Percentiles rank a stretch among this genome's conserved stretches.
phyloP scores from a whole-genome alignment of 2,113 vertebrate species.

The Corythoichthys intestinalis region DNA sequence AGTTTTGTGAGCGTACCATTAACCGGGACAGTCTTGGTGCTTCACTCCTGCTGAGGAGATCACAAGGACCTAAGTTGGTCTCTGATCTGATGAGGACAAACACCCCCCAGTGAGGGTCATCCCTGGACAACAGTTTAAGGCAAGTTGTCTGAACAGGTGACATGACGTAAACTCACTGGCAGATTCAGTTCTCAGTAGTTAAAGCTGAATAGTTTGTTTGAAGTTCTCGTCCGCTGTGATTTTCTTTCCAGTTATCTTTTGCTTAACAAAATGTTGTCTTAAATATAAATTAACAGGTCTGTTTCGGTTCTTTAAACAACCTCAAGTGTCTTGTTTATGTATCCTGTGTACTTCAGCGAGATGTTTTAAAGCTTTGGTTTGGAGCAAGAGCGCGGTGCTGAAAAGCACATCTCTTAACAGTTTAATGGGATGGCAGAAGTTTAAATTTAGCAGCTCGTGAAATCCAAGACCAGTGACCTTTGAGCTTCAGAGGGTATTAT shows the following conservation, averaged over 20 bases:
- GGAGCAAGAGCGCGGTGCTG: neutral
- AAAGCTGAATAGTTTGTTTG: neutral
- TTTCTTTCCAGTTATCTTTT: neutral
- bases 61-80: constrained; percentile 12
- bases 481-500: constrained; percentile 28
- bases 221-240: constrained; percentile 12
- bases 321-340: neutral
- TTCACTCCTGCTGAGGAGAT: constrained; percentile 39
- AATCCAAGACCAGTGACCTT: constrained; percentile 61
- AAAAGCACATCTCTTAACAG: constrained; percentile 23
- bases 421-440: constrained; percentile 31
- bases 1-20: neutral
- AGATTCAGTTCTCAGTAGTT: constrained; percentile 7
- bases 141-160: constrained; percentile 36
- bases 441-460: constrained; percentile 67
- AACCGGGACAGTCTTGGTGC: neutral
- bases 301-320: neutral
- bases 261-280: neutral
- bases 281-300: neutral
- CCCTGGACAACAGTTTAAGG: constrained; percentile 31
- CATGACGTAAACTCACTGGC: constrained; percentile 8
- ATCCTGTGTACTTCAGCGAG: neutral
- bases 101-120: constrained; percentile 3
- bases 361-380: constrained; percentile 7
- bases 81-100: neutral